Percentiles rank a stretch among this genome's conserved stretches.
Conservation (phyloP, 2,888 invertebrate genomes). For the Autographa pulchrina region DNA sequence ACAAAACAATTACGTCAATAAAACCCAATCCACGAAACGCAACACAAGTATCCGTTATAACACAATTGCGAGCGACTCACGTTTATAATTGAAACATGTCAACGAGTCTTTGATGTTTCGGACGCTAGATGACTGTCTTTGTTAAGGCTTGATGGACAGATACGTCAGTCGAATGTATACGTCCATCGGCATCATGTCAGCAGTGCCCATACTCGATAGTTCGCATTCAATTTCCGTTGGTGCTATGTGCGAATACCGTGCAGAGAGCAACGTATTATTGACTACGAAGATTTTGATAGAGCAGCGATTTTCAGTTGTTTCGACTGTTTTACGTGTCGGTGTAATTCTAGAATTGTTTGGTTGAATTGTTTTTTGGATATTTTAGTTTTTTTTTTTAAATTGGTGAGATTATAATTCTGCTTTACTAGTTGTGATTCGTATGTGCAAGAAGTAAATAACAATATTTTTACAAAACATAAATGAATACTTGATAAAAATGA, state of each 20-base stretch:
- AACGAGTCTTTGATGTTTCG: slow-evolving; percentile 69
- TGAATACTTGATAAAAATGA: too few species aligned
- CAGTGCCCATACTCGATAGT: slow-evolving; percentile 72
- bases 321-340: slow-evolving; percentile 16
- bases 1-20: slow-evolving; percentile 10
- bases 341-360: background rate
- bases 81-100: slow-evolving; percentile 69
- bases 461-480: too few species aligned
- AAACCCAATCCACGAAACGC: slow-evolving; percentile 7
- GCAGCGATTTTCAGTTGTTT: slow-evolving; percentile 29
- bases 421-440: too few species aligned
- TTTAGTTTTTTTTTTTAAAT: background rate
- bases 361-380: background rate
- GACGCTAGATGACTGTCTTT: slow-evolving; percentile 79
- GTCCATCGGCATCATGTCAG: slow-evolving; percentile 70
- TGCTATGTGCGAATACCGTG: slow-evolving; percentile 66
- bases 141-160: slow-evolving; percentile 71
- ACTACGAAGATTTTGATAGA: slow-evolving; percentile 64
- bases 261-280: slow-evolving; percentile 69
- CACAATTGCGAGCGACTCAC: slow-evolving; percentile 34
- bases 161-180: slow-evolving; percentile 71
- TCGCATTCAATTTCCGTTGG: slow-evolving; percentile 82
- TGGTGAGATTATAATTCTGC: too few species aligned
- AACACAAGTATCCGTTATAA: slow-evolving; percentile 29
- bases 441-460: too few species aligned